Evolutionary conservation across 2,113 vertebrate genomes (phyloP), one percentile per base, ranked within the genome.

Genomic region (Pao palembangensis): DNA sequence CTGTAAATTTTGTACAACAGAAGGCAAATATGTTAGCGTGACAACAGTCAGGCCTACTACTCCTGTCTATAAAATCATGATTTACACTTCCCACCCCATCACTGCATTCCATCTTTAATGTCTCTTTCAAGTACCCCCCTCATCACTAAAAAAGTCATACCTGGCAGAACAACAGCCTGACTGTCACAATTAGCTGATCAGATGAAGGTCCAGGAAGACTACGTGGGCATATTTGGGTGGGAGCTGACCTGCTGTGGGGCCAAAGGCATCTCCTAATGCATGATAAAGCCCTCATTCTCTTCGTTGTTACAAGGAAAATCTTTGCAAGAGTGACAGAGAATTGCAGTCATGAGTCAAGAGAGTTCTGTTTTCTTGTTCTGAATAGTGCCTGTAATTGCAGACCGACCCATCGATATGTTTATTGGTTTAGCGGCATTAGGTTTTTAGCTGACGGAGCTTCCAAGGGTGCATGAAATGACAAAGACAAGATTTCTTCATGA

Each of bases 211-310:
- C 60, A 21, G 76, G 62, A 78, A 85, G 80, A 75, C n/a, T 78
- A 85, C 78, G 76, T 44, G 69, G 76, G 54, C 44, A 51, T 82
- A 85, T 85, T 80, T 76, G 85, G 71, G 69, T 76, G 78, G 69
- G 80, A 80, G 76, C 73, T 67, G 52, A 71, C 63, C 71, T 38
- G 64, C 65, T 42, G 56, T 75, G 61, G 80, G 81, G 74, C 38
- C 28, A 81, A 68, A 78, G 72, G 68, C 72, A 75, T 78, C 80
- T 83, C 72, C 78, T 76, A 62, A 75, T 64, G 75, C 58, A 73
- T 67, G 75, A 85, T 76, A 83, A 83, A 82, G 76, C 65, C 21
- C 58, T 69, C 79, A 82, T 78, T 85, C 80, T 76, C 67, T 80
- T 21, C 51, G 58, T 58, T 42, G 72, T 87, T 80, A 82, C 53